These are phyloP conservation scores for Eubasilissa splendida DNA, from an alignment of 2,888 invertebrate species.

Conservation along the genomic window DNA sequence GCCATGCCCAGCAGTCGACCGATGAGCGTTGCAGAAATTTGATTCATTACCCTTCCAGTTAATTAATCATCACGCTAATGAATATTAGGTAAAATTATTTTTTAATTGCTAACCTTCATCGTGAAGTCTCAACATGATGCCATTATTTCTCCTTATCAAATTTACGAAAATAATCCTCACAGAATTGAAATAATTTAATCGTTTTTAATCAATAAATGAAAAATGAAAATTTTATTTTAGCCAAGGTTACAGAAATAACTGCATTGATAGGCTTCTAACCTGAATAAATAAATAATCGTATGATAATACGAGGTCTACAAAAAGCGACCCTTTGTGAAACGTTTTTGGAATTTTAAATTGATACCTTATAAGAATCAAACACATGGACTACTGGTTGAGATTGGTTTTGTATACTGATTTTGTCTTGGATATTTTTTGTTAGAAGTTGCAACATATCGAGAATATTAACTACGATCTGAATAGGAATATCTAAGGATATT, in stretches of 20 bases:
- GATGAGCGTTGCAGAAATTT: slow-evolving; percentile 48
- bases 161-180: too few species aligned
- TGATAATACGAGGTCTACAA: too few species aligned
- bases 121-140: background rate
- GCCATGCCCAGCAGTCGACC: slow-evolving; percentile 41
- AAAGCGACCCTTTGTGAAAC: background rate
- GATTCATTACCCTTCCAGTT: slow-evolving; percentile 53
- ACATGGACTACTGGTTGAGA: background rate
- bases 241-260: too few species aligned
- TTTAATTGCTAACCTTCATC: slow-evolving; percentile 42
- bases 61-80: slow-evolving; percentile 56
- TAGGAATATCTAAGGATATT: too few species aligned
- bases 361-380: background rate
- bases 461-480: slow-evolving; percentile 11
- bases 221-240: too few species aligned
- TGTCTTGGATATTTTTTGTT: slow-evolving; percentile 6
- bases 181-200: too few species aligned
- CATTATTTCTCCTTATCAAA: too few species aligned
- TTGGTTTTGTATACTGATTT: background rate
- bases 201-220: too few species aligned
- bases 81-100: slow-evolving; percentile 52
- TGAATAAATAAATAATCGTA: too few species aligned
- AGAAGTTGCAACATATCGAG: background rate
- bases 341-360: slow-evolving; percentile 9
- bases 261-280: too few species aligned